Evolutionary conservation across 92 coral and sea anemone species (phyloP), one percentile per base, ranked within the genome.

Genomic region (Virgularia gustaviana): DNA sequence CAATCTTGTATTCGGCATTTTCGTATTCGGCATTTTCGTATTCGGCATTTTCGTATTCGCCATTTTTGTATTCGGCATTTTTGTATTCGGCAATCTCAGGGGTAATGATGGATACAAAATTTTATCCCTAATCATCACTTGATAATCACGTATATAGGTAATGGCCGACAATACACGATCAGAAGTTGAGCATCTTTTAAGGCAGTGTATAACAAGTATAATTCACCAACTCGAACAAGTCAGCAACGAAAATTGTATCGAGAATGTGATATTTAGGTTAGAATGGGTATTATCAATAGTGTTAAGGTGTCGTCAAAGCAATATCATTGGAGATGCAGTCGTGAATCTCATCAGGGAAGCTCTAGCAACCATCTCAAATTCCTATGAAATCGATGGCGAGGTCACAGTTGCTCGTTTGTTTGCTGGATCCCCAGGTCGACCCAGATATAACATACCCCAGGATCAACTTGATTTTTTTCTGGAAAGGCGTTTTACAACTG

Each of bases 351-450:
- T 56, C 36, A 9, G 36, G 1, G 63, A 56, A 25, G 63, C 63
- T 2, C 36, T 56, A 4, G 6, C 63, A 10, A 9, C 6, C 6
- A 7, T 57, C 12, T n/a, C 36, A 23, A 6, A 31, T 23, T 57
- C 36, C 1, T 6, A 9, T 8, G 63, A 30, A 57, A 57, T 23
- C 12, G 18, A 5, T 30, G 15, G 27, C 36, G 37, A 57, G 6
- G 37, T 22, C 9, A 11, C 63, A 22, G 36, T 38, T 23, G 36
- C 28, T 28, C 63, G 36, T 23, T 56, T 56, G 36, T 56, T 56
- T 27, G 28, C 36, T 22, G 36, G 63, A 9, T 25, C 63, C 23
- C 63, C 63, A 15, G 36, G 36, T 27, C 63, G 63, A 56, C 63
- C 63, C 9, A 56, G 33, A 38, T 28, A 28, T 3, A 56, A 56